phyloP scores from a whole-genome alignment of 2,888 invertebrate species.

The Stramonita haemastoma region DNA sequence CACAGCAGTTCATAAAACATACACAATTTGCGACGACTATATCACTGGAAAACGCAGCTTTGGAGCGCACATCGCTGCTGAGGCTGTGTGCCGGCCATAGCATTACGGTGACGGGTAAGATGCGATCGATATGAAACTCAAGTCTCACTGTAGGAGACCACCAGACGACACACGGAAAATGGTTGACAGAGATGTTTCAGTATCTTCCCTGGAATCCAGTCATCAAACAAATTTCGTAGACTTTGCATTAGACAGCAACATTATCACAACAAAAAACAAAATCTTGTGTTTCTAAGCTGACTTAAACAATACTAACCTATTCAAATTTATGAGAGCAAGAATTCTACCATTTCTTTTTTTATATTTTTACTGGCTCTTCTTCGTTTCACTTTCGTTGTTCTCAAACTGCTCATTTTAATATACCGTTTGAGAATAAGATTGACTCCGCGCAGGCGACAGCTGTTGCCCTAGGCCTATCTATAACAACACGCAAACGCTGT shows the following conservation, averaged over 20 bases:
- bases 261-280: not conserved
- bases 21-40: not conserved
- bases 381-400: constrained; percentile 31
- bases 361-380: not conserved
- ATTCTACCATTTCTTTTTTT: no score
- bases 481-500: no score
- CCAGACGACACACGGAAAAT: constrained; percentile 20
- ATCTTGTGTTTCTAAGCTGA: not conserved
- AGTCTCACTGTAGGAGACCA: constrained; percentile 30
- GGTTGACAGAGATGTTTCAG: not conserved
- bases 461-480: no score
- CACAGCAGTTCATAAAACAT: constrained; percentile 6
- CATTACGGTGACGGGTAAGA: constrained; percentile 12
- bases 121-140: constrained; percentile 37
- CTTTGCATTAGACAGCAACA: not conserved
- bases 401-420: constrained; percentile 13
- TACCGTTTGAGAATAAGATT: constrained; percentile 20
- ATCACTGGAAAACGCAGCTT: not conserved
- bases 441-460: no score
- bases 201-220: no score
- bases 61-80: not conserved
- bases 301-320: not conserved
- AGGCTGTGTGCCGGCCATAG: constrained; percentile 27
- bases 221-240: no score
- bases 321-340: not conserved